These are phyloP conservation scores for Philereme transversata DNA, from an alignment of 2,888 invertebrate species.

Conservation along the genomic window DNA sequence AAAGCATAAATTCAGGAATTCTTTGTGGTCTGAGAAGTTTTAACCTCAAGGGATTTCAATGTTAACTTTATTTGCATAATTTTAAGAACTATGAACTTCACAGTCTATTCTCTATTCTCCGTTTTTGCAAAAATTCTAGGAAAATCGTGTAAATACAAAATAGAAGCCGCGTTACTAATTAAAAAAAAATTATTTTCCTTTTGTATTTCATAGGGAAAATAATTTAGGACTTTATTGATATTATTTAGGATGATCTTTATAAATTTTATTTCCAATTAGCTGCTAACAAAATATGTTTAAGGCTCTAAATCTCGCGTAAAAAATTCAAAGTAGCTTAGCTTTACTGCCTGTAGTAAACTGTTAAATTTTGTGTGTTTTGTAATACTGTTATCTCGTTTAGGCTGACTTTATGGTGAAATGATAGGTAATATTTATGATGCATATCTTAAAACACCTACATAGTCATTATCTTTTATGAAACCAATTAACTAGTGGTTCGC, in stretches of 20 bases:
- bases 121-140: not conserved
- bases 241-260: slow-evolving; percentile 1
- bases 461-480: too few relatives aligned
- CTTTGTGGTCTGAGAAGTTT: not conserved
- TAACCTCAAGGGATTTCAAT: not conserved
- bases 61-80: not conserved
- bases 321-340: slow-evolving; percentile 29
- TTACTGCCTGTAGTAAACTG: slow-evolving; percentile 43
- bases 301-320: slow-evolving; percentile 22
- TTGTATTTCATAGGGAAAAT: not conserved
- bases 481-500: too few relatives aligned
- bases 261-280: slow-evolving; percentile 16
- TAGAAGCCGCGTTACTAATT: too few relatives aligned
- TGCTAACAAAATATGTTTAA: slow-evolving; percentile 17
- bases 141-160: too few relatives aligned
- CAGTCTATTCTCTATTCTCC: not conserved
- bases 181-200: not conserved
- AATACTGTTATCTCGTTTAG: slow-evolving; percentile 45
- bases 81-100: not conserved
- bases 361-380: slow-evolving; percentile 34
- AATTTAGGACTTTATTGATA: not conserved
- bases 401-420: slow-evolving; percentile 29
- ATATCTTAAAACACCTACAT: not conserved
- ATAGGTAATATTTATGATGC: slow-evolving; percentile 22
- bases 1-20: slow-evolving; percentile 8